phyloP scores from a whole-genome alignment of 2,113 vertebrate species.

The Tragelaphus buxtoni region DNA sequence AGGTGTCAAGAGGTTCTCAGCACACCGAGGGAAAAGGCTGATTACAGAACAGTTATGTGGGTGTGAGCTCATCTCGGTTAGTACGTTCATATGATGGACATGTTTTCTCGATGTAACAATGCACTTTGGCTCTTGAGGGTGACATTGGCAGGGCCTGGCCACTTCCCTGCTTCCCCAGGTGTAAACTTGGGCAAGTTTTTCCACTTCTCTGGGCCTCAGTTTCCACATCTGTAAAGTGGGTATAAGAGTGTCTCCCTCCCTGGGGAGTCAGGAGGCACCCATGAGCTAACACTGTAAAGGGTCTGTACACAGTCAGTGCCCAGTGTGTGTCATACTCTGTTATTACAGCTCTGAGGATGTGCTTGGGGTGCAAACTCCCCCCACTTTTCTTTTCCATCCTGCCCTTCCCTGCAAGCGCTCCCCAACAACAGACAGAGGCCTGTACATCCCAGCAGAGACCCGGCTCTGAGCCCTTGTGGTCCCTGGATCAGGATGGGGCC shows the following conservation, averaged over 20 bases:
- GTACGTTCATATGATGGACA: fast-evolving
- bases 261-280: fast-evolving
- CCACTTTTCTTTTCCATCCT: not conserved
- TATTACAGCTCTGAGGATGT: not conserved
- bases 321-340: fast-evolving
- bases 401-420: not conserved
- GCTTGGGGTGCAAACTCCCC: fast-evolving
- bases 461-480: not conserved
- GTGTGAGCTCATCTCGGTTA: not conserved
- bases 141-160: not conserved
- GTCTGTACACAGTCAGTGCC: fast-evolving
- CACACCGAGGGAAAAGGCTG: too few species aligned
- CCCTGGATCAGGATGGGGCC: not conserved
- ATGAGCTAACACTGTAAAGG: fast-evolving
- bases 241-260: not conserved
- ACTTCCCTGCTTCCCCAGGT: not conserved
- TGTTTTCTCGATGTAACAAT: not conserved
- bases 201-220: not conserved
- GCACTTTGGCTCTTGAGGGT: not conserved
- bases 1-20: not conserved
- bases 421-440: not conserved
- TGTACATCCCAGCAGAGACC: not conserved
- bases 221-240: not conserved
- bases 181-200: not conserved
- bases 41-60: fast-evolving